These are phyloP conservation scores for Colius striatus DNA, from an alignment of 2,113 vertebrate genomes.

Conservation along the genomic window DNA sequence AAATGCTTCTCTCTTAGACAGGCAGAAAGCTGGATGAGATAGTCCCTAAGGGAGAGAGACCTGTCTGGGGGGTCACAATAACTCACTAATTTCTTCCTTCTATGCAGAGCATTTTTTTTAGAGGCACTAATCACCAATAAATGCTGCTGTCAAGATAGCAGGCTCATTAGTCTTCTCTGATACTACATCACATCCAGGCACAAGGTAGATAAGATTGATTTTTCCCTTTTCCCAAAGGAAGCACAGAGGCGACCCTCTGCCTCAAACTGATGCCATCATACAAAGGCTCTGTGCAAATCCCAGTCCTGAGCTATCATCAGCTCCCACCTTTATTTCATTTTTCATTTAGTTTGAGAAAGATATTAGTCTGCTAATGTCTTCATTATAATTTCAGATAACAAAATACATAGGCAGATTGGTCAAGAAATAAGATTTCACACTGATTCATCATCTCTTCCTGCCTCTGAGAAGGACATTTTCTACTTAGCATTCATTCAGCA, in stretches of 20 bases:
- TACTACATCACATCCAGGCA: background rate
- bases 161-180: slow-evolving; percentile 12
- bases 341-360: background rate
- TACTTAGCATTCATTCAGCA: background rate
- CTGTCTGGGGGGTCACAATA: background rate
- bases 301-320: background rate
- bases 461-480: slow-evolving; percentile 27
- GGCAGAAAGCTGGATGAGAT: background rate
- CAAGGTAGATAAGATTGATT: background rate
- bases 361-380: background rate
- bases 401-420: slow-evolving; percentile 3
- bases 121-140: slow-evolving; percentile 11
- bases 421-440: background rate
- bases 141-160: background rate
- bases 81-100: background rate
- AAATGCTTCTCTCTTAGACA: background rate
- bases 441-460: slow-evolving; percentile 42
- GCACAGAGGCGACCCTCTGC: background rate
- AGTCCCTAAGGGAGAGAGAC: background rate
- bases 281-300: background rate
- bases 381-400: slow-evolving; percentile 14
- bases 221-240: background rate
- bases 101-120: background rate
- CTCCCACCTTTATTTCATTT: background rate
- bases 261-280: fast-evolving